A percentile compares a stretch with the other conserved stretches of the same genome.
These are phyloP conservation scores for Spatulosminthurus flaviceps DNA, from an alignment of 2,888 invertebrate species.

Conservation along the genomic window DNA sequence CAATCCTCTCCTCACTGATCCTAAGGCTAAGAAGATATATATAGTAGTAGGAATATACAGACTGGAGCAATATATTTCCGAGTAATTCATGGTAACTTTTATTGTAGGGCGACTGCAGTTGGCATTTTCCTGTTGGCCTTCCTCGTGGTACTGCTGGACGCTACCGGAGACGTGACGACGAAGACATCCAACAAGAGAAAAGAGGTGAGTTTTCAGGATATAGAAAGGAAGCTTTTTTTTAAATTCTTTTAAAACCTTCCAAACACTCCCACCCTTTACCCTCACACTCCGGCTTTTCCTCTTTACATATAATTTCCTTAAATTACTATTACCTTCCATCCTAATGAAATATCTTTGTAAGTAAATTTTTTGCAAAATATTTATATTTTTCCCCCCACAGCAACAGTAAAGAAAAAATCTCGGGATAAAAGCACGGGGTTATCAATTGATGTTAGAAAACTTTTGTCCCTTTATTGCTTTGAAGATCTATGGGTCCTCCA, in stretches of 20 bases:
- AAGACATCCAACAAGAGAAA: conserved; percentile 45
- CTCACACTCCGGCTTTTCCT: too few species aligned
- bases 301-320: too few species aligned
- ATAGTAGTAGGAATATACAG: neutral
- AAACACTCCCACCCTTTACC: too few species aligned
- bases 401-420: too few species aligned
- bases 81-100: conserved; percentile 28
- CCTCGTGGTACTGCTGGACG: conserved; percentile 45
- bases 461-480: too few species aligned
- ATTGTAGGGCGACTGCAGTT: conserved; percentile 46
- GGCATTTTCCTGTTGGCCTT: conserved; percentile 51
- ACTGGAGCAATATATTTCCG: neutral
- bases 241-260: neutral
- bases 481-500: too few species aligned
- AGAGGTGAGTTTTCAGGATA: conserved; percentile 43
- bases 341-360: too few species aligned
- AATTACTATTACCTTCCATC: too few species aligned
- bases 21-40: neutral
- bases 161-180: conserved; percentile 45
- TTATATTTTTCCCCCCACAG: too few species aligned
- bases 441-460: too few species aligned
- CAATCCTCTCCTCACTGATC: neutral
- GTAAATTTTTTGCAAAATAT: too few species aligned
- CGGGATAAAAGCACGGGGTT: too few species aligned
- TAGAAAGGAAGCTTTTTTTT: neutral